phyloP scores from a whole-genome alignment of 2,797 vertebrate species.

The Enteromius thamalakanensis region DNA sequence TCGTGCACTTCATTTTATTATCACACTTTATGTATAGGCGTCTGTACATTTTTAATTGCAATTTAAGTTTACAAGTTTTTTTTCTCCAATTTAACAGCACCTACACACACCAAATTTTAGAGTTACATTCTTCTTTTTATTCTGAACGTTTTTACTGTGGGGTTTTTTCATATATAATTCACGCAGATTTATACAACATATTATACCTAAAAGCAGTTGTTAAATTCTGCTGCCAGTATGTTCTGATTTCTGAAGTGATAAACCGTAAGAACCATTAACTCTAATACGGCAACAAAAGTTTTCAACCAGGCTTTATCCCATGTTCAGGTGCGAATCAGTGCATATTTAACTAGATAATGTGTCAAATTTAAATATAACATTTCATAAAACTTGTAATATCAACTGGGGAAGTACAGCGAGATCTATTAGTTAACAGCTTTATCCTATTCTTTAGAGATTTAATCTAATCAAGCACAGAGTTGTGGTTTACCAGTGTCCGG shows the following conservation, averaged over 20 bases:
- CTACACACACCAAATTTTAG: neutral
- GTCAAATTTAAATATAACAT: neutral
- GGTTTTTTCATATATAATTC: neutral
- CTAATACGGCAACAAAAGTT: neutral
- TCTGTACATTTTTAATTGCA: too few species aligned
- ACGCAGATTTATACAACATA: neutral
- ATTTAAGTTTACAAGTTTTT: too few species aligned
- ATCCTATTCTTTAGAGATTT: neutral
- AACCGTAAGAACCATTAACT: neutral
- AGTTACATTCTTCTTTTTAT: neutral
- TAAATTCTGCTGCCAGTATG: neutral
- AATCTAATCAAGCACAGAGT: neutral
- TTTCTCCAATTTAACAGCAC: neutral
- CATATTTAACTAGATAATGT: neutral
- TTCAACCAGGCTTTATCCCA: neutral
- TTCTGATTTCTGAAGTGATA: neutral
- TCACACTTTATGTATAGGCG: too few species aligned
- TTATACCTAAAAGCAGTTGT: neutral
- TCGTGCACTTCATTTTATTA: neutral
- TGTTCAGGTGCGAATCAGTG: neutral
- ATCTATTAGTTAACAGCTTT: neutral
- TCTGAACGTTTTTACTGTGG: neutral
- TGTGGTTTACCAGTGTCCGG: constrained; percentile 87
- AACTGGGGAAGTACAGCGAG: neutral
- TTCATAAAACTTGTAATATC: neutral